phyloP scores from a whole-genome alignment of 2,797 vertebrate genomes.

The Sternarchorhynchus goeldii region DNA sequence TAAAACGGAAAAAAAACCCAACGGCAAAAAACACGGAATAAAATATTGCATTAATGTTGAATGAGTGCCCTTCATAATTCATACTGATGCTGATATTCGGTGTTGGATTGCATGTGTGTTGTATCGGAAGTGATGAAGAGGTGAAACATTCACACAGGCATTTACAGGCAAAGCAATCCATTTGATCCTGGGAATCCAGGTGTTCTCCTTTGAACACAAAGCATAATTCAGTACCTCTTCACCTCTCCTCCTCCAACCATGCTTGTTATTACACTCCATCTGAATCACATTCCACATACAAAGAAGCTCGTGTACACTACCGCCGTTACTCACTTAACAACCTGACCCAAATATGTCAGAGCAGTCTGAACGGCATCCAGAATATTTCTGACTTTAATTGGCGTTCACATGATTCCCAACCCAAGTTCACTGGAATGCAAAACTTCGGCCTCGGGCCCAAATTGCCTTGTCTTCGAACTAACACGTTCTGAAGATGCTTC shows the following conservation, averaged over 20 bases:
- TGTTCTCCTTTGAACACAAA: constrained; percentile 39
- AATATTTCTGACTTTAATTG: constrained; percentile 54
- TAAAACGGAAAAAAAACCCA: background rate
- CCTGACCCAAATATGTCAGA: constrained; percentile 62
- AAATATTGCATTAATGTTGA: background rate
- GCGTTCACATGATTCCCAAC: constrained; percentile 44
- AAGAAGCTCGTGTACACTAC: constrained; percentile 15
- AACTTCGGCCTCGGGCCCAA: background rate
- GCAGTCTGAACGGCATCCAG: constrained; percentile 54
- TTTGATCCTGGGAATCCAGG: constrained; percentile 43
- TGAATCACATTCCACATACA: constrained; percentile 36
- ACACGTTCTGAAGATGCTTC: too few relatives aligned
- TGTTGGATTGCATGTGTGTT: constrained; percentile 1
- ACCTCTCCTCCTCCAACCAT: background rate
- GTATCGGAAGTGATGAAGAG: background rate
- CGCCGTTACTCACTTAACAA: constrained; percentile 35
- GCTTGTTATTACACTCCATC: constrained; percentile 29
- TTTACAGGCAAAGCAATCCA: constrained; percentile 5
- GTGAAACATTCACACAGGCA: constrained; percentile 31
- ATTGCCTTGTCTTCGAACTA: too few relatives aligned
- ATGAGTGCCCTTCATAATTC: background rate
- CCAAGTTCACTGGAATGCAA: background rate
- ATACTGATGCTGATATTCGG: background rate
- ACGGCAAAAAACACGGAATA: background rate
- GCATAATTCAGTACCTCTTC: constrained; percentile 11